Evolutionary conservation across 1,140 invertebrate genomes (phyloP), one percentile per base, ranked within the genome.

Genomic region (Berghia stephanieae): DNA sequence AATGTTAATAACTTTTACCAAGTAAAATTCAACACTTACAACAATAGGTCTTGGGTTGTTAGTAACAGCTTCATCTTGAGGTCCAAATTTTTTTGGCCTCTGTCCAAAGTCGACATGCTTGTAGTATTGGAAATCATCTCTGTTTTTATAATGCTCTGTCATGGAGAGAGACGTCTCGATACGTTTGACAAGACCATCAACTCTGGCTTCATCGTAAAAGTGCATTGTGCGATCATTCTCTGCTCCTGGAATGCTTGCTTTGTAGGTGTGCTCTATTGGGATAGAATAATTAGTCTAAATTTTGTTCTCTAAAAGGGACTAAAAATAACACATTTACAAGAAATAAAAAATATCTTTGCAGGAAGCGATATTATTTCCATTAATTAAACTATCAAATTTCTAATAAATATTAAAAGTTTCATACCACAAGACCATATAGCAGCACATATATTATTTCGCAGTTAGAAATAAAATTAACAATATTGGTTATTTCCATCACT

Each of bases 171-270:
- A 87, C 21, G 92, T 91, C 82, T 93, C 92, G 70, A 92, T 90
- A 0, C 95, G 88, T 79, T 91, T 91, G 1, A 87, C 86, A 34
- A 95, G 89, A 78, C 93, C 92, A 87, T 95, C 94, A 6, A 92
- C 87, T 27, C 94, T 90, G 1, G 92, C 91, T 55, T 92, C 89
- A 74, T 92, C 88, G 82, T 93, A 94, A 89, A 95, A 96, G 74
- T 93, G 90, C 81, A 96, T 88, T 0, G 89, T 91, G 73, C 94
- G 90, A 40, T 92, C 90, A 18, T 89, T 91, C 78, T 93, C 92
- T 10, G 92, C 86, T 3, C 87, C 88, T 16, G 89, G 89, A 8
- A 89, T 89, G 49, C 90, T 87, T 0, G 90, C 86, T 52, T 86
- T 87, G 82, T 93, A 94, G 31, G 87, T 86, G 86, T 94, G 93